Base-by-base conservation (phyloP, 92 coral and sea anemone species). In the Isaurus tuberculatus region DNA sequence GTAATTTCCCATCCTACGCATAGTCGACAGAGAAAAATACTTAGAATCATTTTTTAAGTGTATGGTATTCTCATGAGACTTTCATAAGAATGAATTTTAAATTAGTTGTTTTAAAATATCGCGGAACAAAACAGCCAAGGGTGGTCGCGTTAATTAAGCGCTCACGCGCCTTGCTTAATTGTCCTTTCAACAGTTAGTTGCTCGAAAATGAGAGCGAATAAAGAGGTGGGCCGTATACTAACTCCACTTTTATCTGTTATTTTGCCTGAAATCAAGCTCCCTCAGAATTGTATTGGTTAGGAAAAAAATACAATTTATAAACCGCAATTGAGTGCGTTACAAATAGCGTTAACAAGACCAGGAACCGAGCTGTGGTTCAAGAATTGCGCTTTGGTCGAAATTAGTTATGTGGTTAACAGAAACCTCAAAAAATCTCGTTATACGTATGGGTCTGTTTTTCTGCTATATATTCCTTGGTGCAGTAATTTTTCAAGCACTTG, bases 401-500 rank as follows among this genome's bases (percentile, higher is more conserved):
- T 1, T 43, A 85, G 92, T 42, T 22, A 93, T 94, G 98, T 94
- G 98, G 95, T 65, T 87, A 27, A 83, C 91, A 10, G 90, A 87
- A 57, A 85, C 97, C 70, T 90, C 95, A 1, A 87, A 84, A 66
- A 91, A 89, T 69, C 86, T 97, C 0, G 51, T 90, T 19, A 64
- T 90, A 25, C 97, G 92, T 33, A 83, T 94, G 85, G 86, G 91
- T 8, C 30, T 91, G 4, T 97, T 94, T 77, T 89, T 97, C 79
- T 85, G 92, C 32, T 97, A 97, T 60, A 84, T 97, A 25, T 69
- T 94, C 2, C 72, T 97, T 64, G 99, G 99, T 33, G 99, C 99
- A 0, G 80, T 97, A 72, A 88, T 97, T 46, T 97, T 97, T 48
- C 99, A 94, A 88, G 99, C 99, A 3, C 86, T 97, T 29, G 99